Evolutionary conservation across 2,888 invertebrate genomes (phyloP).

Genomic region (Ennomos quercinarius): DNA sequence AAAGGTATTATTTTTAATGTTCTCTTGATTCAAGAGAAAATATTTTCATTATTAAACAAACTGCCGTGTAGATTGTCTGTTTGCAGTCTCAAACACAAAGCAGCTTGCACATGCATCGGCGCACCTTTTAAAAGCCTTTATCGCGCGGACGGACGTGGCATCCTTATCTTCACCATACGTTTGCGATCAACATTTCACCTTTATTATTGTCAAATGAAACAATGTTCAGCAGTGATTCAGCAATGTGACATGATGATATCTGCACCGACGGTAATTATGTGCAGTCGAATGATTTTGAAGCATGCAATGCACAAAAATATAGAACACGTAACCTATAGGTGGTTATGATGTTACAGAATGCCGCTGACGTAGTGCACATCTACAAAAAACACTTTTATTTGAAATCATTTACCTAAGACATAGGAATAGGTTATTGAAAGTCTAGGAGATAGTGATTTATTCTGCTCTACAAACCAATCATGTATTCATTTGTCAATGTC

Average conservation of each 20-base stretch:
- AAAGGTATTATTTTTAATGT: conserved; percentile 5
- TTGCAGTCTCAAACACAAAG: conserved; percentile 30
- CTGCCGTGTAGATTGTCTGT: conserved; percentile 34
- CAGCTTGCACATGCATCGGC: conserved; percentile 34
- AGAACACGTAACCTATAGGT: background rate
- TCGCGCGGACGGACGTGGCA: conserved; percentile 55
- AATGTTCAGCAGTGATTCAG: conserved; percentile 37
- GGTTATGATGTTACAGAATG: background rate
- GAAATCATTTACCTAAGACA: too few relatives aligned
- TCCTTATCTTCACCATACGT: conserved; percentile 66
- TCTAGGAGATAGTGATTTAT: too few relatives aligned
- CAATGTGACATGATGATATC: conserved; percentile 34
- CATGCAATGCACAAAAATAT: conserved; percentile 30
- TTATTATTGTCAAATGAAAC: conserved; percentile 55
- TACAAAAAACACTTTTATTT: too few relatives aligned
- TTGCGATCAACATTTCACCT: conserved; percentile 58
- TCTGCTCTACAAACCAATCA: too few relatives aligned
- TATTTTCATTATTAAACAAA: conserved; percentile 31
- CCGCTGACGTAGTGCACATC: background rate
- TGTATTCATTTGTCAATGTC: background rate
- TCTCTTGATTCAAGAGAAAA: conserved; percentile 22
- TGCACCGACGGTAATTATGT: conserved; percentile 34
- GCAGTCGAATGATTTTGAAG: conserved; percentile 30
- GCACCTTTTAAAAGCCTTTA: conserved; percentile 47
- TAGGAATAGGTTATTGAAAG: too few relatives aligned